A percentile compares a stretch with the other conserved stretches of the same genome.
phyloP scores from a whole-genome alignment of 2,888 invertebrate genomes.

The Girardia tigrina region DNA sequence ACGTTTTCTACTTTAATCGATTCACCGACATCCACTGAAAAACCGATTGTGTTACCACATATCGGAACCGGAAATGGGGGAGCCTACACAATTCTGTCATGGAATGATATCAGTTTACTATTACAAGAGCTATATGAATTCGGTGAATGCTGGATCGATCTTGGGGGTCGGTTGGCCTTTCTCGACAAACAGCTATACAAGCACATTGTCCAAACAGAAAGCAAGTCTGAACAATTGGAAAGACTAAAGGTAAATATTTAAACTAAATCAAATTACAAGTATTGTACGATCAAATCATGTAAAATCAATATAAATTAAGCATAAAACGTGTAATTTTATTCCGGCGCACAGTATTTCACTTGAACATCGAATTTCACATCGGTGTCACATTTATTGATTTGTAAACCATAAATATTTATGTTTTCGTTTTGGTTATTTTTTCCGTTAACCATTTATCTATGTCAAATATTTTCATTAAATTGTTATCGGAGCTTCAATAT shows the following conservation, averaged over 20 bases:
- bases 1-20: not conserved
- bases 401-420: too few relatives aligned
- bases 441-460: too few relatives aligned
- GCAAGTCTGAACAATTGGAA: not conserved
- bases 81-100: not conserved
- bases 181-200: not conserved
- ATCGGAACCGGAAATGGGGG: not conserved
- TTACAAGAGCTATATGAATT: conserved; percentile 3
- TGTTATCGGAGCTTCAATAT: too few relatives aligned
- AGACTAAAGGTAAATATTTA: not conserved
- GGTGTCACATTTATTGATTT: too few relatives aligned
- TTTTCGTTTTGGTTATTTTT: too few relatives aligned
- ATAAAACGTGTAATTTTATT: too few relatives aligned
- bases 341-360: too few relatives aligned
- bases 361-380: too few relatives aligned
- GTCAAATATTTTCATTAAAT: too few relatives aligned
- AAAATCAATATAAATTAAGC: too few relatives aligned
- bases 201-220: not conserved
- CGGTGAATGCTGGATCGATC: not conserved
- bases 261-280: too few relatives aligned
- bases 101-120: not conserved
- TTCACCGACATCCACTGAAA: not conserved
- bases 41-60: not conserved
- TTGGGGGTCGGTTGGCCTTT: not conserved
- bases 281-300: too few relatives aligned